Conservation (phyloP, 2,113 vertebrate species). For the Macquaria australasica region DNA sequence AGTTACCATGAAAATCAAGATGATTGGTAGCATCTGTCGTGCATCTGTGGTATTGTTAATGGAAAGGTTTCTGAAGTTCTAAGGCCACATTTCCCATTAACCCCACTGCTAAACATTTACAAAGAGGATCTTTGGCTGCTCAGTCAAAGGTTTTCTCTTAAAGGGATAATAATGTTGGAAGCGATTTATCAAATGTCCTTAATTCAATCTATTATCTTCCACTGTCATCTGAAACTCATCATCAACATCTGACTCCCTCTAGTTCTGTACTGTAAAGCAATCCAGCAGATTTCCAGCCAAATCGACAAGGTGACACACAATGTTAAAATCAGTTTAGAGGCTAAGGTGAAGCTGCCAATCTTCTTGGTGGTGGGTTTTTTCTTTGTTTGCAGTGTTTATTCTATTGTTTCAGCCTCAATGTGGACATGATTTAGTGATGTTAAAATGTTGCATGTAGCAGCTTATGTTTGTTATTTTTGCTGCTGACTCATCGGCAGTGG, state of each 20-base stretch:
- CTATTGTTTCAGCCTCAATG: constrained; percentile 56
- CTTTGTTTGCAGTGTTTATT: constrained; percentile 41
- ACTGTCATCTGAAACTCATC: constrained; percentile 4
- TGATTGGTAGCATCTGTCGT: not conserved
- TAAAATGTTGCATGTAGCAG: constrained; percentile 51
- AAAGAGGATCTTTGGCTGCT: constrained; percentile 36
- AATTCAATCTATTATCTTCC: constrained; percentile 15
- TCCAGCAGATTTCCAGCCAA: constrained; percentile 36
- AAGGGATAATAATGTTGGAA: constrained; percentile 31
- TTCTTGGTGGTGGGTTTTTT: constrained; percentile 20
- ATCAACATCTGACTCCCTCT: too few relatives aligned
- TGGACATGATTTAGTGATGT: constrained; percentile 57
- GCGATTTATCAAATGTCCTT: constrained; percentile 32
- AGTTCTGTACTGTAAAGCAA: not conserved
- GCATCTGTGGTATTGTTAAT: constrained; percentile 16
- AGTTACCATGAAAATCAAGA: constrained; percentile 20
- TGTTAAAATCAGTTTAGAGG: not conserved
- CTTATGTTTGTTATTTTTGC: constrained; percentile 62
- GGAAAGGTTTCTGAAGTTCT: constrained; percentile 23
- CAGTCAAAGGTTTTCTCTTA: constrained; percentile 1
- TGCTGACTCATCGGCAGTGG: constrained; percentile 55
- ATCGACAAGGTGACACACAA: constrained; percentile 23
- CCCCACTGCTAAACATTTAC: not conserved
- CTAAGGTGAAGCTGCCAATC: constrained; percentile 42
- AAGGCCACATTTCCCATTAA: constrained; percentile 26